phyloP scores from a whole-genome alignment of 2,888 invertebrate genomes.

The Heliconius hortense region DNA sequence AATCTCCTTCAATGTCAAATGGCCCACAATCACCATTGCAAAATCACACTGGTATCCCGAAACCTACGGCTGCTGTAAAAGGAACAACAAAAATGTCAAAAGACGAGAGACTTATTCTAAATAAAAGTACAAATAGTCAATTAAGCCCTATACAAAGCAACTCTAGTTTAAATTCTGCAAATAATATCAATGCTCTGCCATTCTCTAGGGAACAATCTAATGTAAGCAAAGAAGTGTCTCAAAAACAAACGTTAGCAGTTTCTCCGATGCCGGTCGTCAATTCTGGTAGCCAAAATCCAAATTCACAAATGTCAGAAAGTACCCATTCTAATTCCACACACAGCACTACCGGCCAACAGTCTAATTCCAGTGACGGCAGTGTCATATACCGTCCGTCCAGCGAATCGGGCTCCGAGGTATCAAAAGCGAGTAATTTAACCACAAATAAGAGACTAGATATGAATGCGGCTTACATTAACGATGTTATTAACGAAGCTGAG shows the following conservation, averaged over 20 bases:
- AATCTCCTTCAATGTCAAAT: constrained; percentile 58
- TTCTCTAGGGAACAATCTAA: constrained; percentile 78
- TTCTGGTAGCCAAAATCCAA: constrained; percentile 56
- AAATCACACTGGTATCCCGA: constrained; percentile 87
- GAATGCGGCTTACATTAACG: constrained; percentile 74
- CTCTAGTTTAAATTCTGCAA: constrained; percentile 81
- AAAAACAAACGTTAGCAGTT: constrained; percentile 83
- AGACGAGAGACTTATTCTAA: constrained; percentile 79
- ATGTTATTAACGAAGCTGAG: constrained; percentile 80
- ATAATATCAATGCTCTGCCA: constrained; percentile 74
- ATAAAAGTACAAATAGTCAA: constrained; percentile 81
- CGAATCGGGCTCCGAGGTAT: constrained; percentile 86
- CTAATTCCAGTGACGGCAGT: constrained; percentile 88
- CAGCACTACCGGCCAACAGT: constrained; percentile 85
- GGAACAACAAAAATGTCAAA: constrained; percentile 90
- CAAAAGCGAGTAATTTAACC: constrained; percentile 69
- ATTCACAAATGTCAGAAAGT: constrained; percentile 85
- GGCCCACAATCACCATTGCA: constrained; percentile 72
- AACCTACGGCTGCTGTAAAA: constrained; percentile 95
- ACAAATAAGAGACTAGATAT: constrained; percentile 80
- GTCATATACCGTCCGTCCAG: constrained; percentile 88
- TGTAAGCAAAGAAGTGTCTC: constrained; percentile 75
- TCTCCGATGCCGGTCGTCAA: constrained; percentile 87
- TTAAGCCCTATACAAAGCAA: constrained; percentile 82
- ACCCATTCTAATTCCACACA: constrained; percentile 82